Evolutionary conservation across 2,113 vertebrate genomes (phyloP).

Genomic region (mouse (Mus musculus)): DNA sequence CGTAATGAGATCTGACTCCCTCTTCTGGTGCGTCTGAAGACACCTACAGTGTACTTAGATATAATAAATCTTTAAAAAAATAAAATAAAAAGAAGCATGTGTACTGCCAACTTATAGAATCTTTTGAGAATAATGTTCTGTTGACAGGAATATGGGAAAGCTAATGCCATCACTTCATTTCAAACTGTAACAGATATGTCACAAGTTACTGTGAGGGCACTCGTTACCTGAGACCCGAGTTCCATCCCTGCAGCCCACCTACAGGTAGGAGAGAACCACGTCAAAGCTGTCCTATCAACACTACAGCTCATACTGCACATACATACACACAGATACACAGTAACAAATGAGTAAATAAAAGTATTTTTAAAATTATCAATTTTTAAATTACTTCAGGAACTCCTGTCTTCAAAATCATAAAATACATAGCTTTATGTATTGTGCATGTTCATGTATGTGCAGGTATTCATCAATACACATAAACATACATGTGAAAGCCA

Average conservation of each 20-base stretch:
- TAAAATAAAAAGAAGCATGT: not conserved
- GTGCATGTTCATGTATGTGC: not conserved
- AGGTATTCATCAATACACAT: not conserved
- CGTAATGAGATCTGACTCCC: too few species aligned
- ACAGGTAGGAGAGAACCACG: not conserved
- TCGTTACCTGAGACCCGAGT: not conserved
- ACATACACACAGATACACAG: not conserved
- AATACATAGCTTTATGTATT: not conserved
- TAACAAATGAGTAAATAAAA: not conserved
- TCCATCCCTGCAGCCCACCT: not conserved
- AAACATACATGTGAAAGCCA: not conserved
- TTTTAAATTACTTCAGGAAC: not conserved
- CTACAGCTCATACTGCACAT: not conserved
- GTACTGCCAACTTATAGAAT: not conserved
- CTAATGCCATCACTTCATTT: not conserved
- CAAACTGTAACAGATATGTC: slow-evolving; percentile 14
- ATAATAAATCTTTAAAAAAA: too few species aligned
- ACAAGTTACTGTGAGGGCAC: not conserved
- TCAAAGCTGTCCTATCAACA: not conserved
- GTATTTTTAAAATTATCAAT: not conserved
- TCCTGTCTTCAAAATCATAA: not conserved
- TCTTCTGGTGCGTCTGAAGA: too few species aligned
- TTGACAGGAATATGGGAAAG: slow-evolving; percentile 19
- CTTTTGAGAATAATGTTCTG: slow-evolving; percentile 3
- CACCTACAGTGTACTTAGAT: too few species aligned